These are phyloP conservation scores for Archegozetes longisetosus DNA, from an alignment of 1,140 invertebrate genomes.

Conservation along the genomic window DNA sequence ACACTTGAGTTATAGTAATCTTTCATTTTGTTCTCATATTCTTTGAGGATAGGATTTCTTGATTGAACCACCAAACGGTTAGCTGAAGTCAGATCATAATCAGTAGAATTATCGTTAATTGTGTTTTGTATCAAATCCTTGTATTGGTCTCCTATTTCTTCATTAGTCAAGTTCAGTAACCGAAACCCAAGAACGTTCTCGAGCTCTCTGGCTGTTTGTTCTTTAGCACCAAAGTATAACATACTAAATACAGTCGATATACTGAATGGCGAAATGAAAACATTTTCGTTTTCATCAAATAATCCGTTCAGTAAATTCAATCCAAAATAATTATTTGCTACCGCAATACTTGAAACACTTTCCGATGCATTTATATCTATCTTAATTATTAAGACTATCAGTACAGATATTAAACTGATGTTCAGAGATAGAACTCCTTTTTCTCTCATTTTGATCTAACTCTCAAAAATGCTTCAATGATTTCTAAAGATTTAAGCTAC, in stretches of 20 bases:
- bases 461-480: no score
- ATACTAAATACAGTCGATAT: constrained; percentile 12
- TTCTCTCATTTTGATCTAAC: no score
- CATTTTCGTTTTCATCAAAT: constrained; percentile 4
- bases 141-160: background rate
- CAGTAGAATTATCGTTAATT: background rate
- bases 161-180: background rate
- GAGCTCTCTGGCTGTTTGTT: constrained; percentile 4
- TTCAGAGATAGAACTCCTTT: no score
- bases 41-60: background rate
- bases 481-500: no score
- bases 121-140: background rate
- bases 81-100: background rate
- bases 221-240: constrained; percentile 9
- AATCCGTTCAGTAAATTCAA: background rate
- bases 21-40: background rate
- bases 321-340: background rate
- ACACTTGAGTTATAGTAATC: background rate
- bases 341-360: background rate
- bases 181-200: background rate
- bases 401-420: no score
- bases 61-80: background rate
- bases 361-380: no score
- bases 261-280: constrained; percentile 13
- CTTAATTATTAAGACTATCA: no score